phyloP scores from a whole-genome alignment of 2,888 invertebrate species.

The Reticulitermes lucifugus region DNA sequence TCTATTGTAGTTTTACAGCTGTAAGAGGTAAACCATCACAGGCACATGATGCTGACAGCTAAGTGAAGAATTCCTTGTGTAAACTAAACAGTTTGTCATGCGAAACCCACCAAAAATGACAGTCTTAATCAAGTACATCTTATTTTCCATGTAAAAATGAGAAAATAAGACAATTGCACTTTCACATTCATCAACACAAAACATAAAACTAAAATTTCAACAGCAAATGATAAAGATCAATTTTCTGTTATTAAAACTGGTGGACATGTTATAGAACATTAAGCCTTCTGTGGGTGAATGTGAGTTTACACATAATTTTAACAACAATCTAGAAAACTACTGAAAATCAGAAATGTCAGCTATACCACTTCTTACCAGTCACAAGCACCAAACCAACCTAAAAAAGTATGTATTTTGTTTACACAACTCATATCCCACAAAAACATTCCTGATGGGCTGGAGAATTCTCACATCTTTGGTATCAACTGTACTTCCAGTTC shows the following conservation, averaged over 20 bases:
- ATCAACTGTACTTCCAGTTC: background rate
- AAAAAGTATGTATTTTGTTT: constrained; percentile 1
- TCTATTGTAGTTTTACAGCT: background rate
- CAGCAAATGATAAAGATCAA: no score
- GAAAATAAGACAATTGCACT: background rate
- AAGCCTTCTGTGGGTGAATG: background rate
- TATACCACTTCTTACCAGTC: constrained; percentile 33
- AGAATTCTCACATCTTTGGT: constrained; percentile 6
- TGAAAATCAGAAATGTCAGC: background rate
- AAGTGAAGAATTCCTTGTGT: constrained; percentile 30
- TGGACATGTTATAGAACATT: no score
- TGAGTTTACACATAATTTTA: background rate
- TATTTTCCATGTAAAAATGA: background rate
- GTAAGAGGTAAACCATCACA: background rate
- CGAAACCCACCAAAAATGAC: constrained; percentile 2
- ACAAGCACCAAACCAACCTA: constrained; percentile 38
- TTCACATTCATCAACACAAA: constrained; percentile 14
- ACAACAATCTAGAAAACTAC: background rate
- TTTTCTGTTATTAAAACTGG: no score
- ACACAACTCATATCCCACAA: constrained; percentile 9
- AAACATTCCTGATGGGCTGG: background rate
- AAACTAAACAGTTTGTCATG: constrained; percentile 23
- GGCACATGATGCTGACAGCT: constrained; percentile 28
- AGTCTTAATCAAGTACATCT: background rate
- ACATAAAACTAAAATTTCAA: background rate